Evolutionary conservation across 2,797 vertebrate genomes (phyloP), one percentile per base, ranked within the genome.

Genomic region (Crypturellus tataupa): DNA sequence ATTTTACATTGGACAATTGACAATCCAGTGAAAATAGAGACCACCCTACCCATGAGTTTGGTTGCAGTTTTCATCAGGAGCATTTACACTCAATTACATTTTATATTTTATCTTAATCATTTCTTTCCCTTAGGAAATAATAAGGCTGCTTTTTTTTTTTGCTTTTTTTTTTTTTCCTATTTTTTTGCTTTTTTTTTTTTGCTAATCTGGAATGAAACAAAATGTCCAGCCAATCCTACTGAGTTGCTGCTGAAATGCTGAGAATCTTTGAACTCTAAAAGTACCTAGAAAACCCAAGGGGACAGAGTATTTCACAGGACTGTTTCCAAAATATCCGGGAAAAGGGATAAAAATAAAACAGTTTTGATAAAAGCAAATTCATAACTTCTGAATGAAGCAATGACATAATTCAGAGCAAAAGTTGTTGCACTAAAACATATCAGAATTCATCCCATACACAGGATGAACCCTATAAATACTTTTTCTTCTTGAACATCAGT

Each of bases 141-240:
- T 33, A 20, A 12, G 10, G 73, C 10, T 20, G 82, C 51, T 19
- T 47, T 39, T 7, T 39, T 39, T 39, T 39, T 39, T 39, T 39
- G 37, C 37, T 39, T 39, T 12, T 53, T 2, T 19, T 47, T 81
- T 62, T 63, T 9, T 2, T 10, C 3, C 25, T 39, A 37, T 39
- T 39, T 39, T 39, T 39, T 39, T 39, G 37, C 37, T 39, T 39
- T 12, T 53, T 2, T 19, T 47, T 47, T 62, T 63, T 9, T 2
- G 1, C 1, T 25, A 31, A 73, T 86, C 33, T 95, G 90, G 80
- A 90, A 95, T 70, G 86, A 94, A 93, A 95, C 75, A 92, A 78
- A 94, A 96, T 94, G 94, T 95, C 44, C 92, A 94, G 90, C 90
- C 95, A 95, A 89, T 40, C 56, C 47, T 55, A 71, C 33, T 35